A percentile compares a stretch with the other conserved stretches of the same genome.
These are phyloP conservation scores for Sciurus carolinensis DNA, from an alignment of 2,797 vertebrate species.

Conservation along the genomic window DNA sequence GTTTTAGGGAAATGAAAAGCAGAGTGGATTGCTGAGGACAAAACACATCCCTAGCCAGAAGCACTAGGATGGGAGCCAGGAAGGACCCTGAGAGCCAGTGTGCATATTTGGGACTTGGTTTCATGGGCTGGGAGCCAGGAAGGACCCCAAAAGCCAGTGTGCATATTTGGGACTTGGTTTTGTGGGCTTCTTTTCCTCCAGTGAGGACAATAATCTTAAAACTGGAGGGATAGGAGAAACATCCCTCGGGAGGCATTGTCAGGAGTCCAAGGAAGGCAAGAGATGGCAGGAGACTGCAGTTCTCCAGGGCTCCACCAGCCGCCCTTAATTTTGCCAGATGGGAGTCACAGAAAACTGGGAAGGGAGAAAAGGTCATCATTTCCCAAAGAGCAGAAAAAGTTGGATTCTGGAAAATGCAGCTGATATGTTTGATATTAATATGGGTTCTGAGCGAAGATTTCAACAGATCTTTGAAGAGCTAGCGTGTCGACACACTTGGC, in stretches of 20 bases:
- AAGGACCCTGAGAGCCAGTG: neutral
- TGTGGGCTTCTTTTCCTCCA: neutral
- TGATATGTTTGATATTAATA: neutral
- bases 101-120: neutral
- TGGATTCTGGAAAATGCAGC: constrained; percentile 45
- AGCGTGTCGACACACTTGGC: constrained; percentile 29
- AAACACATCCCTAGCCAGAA: rapidly evolving
- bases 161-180: neutral
- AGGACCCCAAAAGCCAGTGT: neutral
- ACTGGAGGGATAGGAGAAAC: neutral
- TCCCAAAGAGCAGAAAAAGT: constrained; percentile 13
- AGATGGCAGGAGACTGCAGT: no score
- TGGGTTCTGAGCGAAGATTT: constrained; percentile 59
- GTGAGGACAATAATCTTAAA: neutral
- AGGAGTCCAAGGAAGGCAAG: neutral
- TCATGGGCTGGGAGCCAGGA: no score
- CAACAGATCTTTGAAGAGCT: constrained; percentile 58
- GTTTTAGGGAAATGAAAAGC: neutral
- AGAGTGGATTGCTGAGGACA: rapidly evolving
- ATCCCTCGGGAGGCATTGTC: neutral
- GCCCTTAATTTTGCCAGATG: constrained; percentile 6
- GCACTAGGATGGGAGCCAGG: no score
- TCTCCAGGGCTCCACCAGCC: neutral
- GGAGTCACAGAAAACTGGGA: constrained; percentile 33
- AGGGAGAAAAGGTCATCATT: constrained; percentile 46